phyloP scores from a whole-genome alignment of 2,888 invertebrate species.

The Polyploca ridens region DNA sequence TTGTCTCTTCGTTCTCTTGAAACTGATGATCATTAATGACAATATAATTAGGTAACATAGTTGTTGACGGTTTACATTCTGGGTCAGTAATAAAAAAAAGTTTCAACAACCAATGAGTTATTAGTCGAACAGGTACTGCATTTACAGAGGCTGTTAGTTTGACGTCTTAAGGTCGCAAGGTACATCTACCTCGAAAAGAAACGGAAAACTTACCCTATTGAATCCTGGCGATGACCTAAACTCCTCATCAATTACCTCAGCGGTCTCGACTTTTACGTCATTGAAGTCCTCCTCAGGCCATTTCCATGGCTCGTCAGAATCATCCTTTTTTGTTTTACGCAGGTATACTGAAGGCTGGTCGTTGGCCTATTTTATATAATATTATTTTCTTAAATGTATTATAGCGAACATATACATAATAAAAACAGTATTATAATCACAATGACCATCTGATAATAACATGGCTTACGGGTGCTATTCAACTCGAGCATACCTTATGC shows the following conservation, averaged over 20 bases:
- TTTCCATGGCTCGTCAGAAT: conserved; percentile 43
- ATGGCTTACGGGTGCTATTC: no score
- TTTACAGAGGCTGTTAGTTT: not conserved
- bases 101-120: no score
- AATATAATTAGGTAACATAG: not conserved
- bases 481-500: no score
- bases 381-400: not conserved
- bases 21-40: not conserved
- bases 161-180: not conserved
- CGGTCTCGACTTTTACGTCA: conserved; percentile 41
- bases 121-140: no score
- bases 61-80: no score
- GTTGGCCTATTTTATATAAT: conserved; percentile 29
- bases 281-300: conserved; percentile 61
- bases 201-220: not conserved
- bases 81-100: no score
- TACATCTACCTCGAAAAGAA: not conserved
- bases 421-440: no score
- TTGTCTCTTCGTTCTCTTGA: not conserved
- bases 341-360: conserved; percentile 55
- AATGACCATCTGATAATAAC: no score
- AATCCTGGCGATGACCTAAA: conserved; percentile 3
- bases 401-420: no score
- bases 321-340: conserved; percentile 28
- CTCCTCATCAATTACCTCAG: conserved; percentile 46